Percentiles rank a stretch among this genome's conserved stretches.
phyloP scores from a whole-genome alignment of 2,113 vertebrate genomes.

The Myrmecophaga tridactyla region DNA sequence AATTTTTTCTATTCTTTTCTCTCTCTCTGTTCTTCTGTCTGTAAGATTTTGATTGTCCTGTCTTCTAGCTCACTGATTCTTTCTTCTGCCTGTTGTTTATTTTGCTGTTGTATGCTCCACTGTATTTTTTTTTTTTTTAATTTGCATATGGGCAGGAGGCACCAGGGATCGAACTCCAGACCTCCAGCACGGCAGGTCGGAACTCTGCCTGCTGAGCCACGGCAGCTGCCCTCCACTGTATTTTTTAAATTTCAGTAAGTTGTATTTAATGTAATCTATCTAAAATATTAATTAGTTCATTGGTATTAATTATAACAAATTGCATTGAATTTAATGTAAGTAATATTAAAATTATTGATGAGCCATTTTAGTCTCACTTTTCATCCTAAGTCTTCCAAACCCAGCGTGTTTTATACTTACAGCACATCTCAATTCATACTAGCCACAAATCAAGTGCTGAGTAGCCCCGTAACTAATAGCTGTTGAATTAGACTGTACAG shows the following conservation, averaged over 20 bases:
- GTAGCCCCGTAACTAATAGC: background rate
- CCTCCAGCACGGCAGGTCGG: too few relatives aligned
- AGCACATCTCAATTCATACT: background rate
- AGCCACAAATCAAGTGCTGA: background rate
- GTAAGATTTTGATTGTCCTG: too few relatives aligned
- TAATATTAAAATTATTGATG: background rate
- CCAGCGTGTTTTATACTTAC: background rate
- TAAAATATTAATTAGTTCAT: background rate
- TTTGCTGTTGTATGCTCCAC: too few relatives aligned
- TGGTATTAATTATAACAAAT: background rate
- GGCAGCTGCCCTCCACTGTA: too few relatives aligned
- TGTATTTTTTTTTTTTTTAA: too few relatives aligned
- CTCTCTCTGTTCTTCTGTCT: too few relatives aligned
- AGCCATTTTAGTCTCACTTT: background rate
- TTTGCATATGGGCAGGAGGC: too few relatives aligned
- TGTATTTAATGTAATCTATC: background rate
- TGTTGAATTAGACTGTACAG: rapidly evolving
- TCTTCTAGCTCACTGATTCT: too few relatives aligned
- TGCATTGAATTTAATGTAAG: background rate
- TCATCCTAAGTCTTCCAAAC: background rate
- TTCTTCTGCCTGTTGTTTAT: too few relatives aligned
- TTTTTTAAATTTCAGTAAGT: background rate
- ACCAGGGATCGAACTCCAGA: too few relatives aligned
- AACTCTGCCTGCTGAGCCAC: too few relatives aligned
- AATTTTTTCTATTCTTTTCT: too few relatives aligned